These are phyloP conservation scores for Mobula hypostoma DNA, from an alignment of 2,113 vertebrate species.

Conservation along the genomic window DNA sequence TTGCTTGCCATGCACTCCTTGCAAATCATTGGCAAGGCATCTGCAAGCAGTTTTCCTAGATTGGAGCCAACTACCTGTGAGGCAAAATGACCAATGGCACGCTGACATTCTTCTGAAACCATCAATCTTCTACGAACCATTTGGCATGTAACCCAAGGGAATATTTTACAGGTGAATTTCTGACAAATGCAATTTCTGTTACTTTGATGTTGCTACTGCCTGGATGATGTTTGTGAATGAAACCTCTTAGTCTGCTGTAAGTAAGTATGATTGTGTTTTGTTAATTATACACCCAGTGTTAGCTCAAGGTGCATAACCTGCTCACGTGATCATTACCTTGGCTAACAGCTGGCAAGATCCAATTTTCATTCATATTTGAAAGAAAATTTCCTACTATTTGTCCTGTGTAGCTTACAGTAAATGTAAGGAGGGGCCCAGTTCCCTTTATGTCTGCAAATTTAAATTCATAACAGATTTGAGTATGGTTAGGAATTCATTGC, in stretches of 20 bases:
- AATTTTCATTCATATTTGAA: neutral
- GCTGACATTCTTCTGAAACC: neutral
- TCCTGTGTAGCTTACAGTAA: neutral
- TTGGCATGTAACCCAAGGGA: neutral
- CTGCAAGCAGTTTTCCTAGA: neutral
- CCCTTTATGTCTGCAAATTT: neutral
- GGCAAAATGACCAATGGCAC: neutral
- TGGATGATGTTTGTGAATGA: neutral
- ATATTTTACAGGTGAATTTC: neutral
- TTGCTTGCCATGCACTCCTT: neutral
- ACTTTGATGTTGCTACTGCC: neutral
- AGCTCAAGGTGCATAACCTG: neutral
- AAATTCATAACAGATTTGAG: slow-evolving; percentile 14
- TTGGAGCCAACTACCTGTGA: neutral
- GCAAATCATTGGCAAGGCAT: neutral
- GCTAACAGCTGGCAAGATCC: neutral
- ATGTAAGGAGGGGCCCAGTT: neutral
- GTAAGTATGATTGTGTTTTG: neutral
- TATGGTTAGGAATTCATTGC: neutral
- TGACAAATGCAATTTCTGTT: neutral
- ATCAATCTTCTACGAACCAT: neutral
- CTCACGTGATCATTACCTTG: neutral
- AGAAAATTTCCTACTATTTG: neutral
- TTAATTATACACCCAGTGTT: neutral
- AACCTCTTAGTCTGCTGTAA: neutral